Conservation (phyloP, 2,797 vertebrate species). For the Percopsis omiscomaycus region DNA sequence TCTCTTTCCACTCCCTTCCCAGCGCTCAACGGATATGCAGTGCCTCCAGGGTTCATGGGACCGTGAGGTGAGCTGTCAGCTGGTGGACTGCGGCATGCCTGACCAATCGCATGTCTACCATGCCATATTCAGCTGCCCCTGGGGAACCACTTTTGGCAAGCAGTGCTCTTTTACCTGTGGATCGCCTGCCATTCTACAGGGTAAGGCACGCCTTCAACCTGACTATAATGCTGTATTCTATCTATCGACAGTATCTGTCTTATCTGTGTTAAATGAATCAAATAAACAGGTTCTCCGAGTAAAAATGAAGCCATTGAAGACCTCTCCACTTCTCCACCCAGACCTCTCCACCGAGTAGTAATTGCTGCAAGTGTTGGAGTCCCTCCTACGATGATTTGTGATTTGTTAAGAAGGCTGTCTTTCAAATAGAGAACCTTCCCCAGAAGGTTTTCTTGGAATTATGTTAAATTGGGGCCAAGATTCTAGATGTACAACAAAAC, state of each 20-base stretch:
- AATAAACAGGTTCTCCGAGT: too few relatives aligned
- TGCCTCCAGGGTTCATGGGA: slow-evolving; percentile 88
- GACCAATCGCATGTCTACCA: slow-evolving; percentile 86
- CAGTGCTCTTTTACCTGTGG: slow-evolving; percentile 88
- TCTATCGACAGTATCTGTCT: not conserved
- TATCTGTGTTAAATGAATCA: too few relatives aligned
- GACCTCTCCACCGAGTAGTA: too few relatives aligned
- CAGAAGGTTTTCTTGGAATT: too few relatives aligned
- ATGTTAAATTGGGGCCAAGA: too few relatives aligned
- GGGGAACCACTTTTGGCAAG: slow-evolving; percentile 85
- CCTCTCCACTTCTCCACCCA: too few relatives aligned
- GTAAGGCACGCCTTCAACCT: slow-evolving; percentile 58
- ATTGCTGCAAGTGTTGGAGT: too few relatives aligned
- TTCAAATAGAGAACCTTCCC: too few relatives aligned
- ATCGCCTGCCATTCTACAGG: slow-evolving; percentile 91
- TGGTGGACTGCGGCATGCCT: slow-evolving; percentile 84
- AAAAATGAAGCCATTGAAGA: too few relatives aligned
- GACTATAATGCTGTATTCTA: not conserved
- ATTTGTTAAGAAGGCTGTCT: too few relatives aligned
- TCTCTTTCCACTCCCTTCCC: slow-evolving; percentile 8
- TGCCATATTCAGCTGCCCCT: slow-evolving; percentile 86
- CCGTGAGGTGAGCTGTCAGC: slow-evolving; percentile 81
- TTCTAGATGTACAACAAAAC: too few relatives aligned
- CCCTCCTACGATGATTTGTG: too few relatives aligned
- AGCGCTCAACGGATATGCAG: slow-evolving; percentile 79